These are phyloP conservation scores for Cliona cf. orientalis DNA, from an alignment of 37 sponge, comb jelly and placozoan species.

Conservation along the genomic window DNA sequence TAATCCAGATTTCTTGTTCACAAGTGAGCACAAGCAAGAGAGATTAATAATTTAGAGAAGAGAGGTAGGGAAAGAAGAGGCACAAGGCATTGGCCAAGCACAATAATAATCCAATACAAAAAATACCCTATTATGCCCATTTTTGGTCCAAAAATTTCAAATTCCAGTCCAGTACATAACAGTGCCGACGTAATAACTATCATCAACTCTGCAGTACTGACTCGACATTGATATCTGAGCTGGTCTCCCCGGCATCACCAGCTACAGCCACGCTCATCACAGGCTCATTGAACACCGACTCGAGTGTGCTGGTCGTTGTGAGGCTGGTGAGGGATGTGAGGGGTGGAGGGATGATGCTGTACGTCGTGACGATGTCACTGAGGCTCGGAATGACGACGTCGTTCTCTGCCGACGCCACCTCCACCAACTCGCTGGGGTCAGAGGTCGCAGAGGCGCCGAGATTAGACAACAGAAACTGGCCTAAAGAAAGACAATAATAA, in stretches of 20 bases:
- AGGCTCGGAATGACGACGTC: slow-evolving; percentile 7
- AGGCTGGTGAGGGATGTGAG: slow-evolving; percentile 66
- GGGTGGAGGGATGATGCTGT: slow-evolving; percentile 50
- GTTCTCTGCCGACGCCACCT: slow-evolving; percentile 29
- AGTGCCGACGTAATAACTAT: not conserved
- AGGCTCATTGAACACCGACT: slow-evolving; percentile 79
- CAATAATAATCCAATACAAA: too few relatives aligned
- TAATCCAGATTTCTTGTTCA: too few relatives aligned
- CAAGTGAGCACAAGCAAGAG: too few relatives aligned
- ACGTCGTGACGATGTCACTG: slow-evolving; percentile 49
- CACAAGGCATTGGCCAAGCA: too few relatives aligned
- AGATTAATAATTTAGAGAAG: too few relatives aligned
- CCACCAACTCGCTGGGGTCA: slow-evolving; percentile 23
- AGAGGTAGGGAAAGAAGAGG: too few relatives aligned
- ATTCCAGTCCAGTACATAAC: too few relatives aligned
- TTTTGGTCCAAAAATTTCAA: too few relatives aligned
- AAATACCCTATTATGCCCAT: too few relatives aligned
- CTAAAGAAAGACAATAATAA: too few relatives aligned
- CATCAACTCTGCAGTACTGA: slow-evolving; percentile 29
- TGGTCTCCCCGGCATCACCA: slow-evolving; percentile 7
- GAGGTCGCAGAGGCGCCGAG: slow-evolving; percentile 7
- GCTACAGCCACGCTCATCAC: slow-evolving; percentile 53
- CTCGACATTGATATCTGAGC: not conserved
- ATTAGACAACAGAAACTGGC: slow-evolving; percentile 26
- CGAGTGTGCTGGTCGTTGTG: slow-evolving; percentile 61